Percentiles rank a stretch among this genome's conserved stretches.
Conservation (phyloP, 2,797 vertebrate species). For the Anguilla pacifica region DNA sequence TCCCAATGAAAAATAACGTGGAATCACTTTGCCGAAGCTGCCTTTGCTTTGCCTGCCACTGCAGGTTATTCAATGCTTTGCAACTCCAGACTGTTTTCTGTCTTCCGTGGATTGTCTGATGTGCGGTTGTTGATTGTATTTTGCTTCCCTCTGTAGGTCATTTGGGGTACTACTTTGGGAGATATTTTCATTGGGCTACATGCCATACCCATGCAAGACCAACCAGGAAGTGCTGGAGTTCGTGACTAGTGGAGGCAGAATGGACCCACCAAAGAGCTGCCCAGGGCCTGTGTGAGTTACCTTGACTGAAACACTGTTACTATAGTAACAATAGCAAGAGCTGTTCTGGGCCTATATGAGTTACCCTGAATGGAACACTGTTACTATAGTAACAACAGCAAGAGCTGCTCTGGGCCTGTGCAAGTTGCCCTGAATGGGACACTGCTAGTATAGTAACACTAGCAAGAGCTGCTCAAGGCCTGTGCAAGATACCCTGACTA, state of each 20-base stretch:
- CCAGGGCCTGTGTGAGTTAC: conserved; percentile 90
- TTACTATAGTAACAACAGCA: background rate
- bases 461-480: too few species aligned
- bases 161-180: conserved; percentile 96
- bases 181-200: conserved; percentile 91
- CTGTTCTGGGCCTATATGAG: background rate
- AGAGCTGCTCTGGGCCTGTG: too few species aligned
- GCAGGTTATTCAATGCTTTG: background rate
- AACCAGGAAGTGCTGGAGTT: conserved; percentile 93
- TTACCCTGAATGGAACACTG: background rate
- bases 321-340: background rate
- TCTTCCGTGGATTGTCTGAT: background rate
- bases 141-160: conserved; percentile 80
- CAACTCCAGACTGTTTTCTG: background rate
- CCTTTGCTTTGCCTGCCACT: background rate
- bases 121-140: conserved; percentile 21
- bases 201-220: conserved; percentile 91
- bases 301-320: background rate
- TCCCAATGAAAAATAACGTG: background rate
- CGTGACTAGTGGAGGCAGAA: conserved; percentile 85
- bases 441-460: too few species aligned
- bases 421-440: too few species aligned
- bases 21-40: background rate
- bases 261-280: conserved; percentile 89
- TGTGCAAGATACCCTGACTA: background rate